A percentile compares a stretch with the other conserved stretches of the same genome.
These are phyloP conservation scores for Norana najaformis DNA, from an alignment of 2,888 invertebrate species.

Conservation along the genomic window DNA sequence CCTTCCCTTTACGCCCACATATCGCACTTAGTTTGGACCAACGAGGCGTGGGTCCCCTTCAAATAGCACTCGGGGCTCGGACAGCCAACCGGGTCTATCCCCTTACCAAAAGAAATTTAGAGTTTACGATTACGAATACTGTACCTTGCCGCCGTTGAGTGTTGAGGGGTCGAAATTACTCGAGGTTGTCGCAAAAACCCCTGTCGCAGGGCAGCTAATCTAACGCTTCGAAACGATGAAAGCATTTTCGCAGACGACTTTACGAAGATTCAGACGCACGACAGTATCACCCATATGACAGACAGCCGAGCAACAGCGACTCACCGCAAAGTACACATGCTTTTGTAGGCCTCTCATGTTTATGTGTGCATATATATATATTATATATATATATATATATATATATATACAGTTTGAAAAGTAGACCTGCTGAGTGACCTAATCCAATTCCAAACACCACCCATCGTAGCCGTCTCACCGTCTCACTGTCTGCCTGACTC, in stretches of 20 bases:
- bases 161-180: not conserved
- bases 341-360: not conserved
- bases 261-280: not conserved
- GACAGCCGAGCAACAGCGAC: not conserved
- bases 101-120: no score
- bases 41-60: no score
- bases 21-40: not conserved
- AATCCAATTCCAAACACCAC: no score
- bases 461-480: no score
- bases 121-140: no score
- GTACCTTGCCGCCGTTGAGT: not conserved
- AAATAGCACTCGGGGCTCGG: no score
- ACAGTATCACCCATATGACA: not conserved
- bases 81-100: no score
- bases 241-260: not conserved
- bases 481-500: no score
- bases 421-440: no score
- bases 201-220: not conserved
- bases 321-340: not conserved
- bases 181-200: not conserved
- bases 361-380: not conserved
- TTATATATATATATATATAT: no score
- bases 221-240: not conserved
- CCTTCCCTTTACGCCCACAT: not conserved
- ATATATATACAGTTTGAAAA: no score